These are phyloP conservation scores for Solen grandis DNA, from an alignment of 1,140 invertebrate species.

Conservation along the genomic window DNA sequence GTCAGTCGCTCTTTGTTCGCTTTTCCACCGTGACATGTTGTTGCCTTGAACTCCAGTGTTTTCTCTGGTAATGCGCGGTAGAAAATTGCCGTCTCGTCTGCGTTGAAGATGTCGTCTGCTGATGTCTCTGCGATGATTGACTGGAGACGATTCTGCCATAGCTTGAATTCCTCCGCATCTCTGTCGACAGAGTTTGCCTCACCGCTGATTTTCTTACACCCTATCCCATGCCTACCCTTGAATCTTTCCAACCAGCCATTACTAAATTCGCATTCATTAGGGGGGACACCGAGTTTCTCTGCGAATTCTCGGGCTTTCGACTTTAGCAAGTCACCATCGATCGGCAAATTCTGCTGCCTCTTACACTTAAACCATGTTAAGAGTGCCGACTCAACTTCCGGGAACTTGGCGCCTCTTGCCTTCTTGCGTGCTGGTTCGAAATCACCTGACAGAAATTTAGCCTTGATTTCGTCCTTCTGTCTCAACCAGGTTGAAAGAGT, in stretches of 20 bases:
- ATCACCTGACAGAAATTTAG: no score
- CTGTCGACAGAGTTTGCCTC: conserved; percentile 7
- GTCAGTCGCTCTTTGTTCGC: conserved; percentile 81
- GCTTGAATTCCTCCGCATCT: background rate
- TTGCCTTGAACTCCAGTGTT: conserved; percentile 40
- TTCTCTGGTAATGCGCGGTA: no score
- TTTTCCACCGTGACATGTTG: conserved; percentile 71
- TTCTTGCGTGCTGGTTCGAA: no score
- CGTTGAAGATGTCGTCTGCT: conserved; percentile 56
- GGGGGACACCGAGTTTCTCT: no score
- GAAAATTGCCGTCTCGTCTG: conserved; percentile 61
- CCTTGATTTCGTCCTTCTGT: no score
- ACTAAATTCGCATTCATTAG: no score
- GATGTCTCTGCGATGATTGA: background rate
- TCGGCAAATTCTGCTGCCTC: no score
- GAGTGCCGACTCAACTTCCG: no score
- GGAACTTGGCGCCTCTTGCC: no score
- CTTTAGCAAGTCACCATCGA: background rate
- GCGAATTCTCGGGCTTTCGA: background rate
- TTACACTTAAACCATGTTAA: no score
- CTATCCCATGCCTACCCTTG: background rate
- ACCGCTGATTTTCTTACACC: background rate
- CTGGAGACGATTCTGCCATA: background rate
- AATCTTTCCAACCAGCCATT: conserved; percentile 4
- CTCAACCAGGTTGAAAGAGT: no score